These are phyloP conservation scores for Phenganax subtilis DNA, from an alignment of 92 coral and sea anemone genomes.

Conservation along the genomic window DNA sequence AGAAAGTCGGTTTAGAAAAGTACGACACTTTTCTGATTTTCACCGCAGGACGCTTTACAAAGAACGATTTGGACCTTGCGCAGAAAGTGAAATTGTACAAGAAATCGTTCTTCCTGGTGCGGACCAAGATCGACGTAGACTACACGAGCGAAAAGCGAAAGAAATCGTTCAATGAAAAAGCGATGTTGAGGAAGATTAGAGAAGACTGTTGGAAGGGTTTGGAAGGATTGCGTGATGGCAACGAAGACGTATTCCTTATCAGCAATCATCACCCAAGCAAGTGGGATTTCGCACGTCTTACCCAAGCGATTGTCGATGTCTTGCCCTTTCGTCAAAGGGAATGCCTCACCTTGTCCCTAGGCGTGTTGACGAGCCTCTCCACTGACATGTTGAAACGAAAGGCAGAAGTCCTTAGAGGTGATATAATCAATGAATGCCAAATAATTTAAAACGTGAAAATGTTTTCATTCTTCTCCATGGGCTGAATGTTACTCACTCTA, in stretches of 20 bases:
- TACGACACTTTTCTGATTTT: slow-evolving; percentile 46
- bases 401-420: slow-evolving; percentile 39
- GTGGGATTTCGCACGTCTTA: slow-evolving; percentile 56
- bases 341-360: slow-evolving; percentile 40
- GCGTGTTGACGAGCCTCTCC: slow-evolving; percentile 33
- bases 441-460: no score
- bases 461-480: no score
- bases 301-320: slow-evolving; percentile 46
- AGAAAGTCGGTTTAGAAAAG: slow-evolving; percentile 28
- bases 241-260: slow-evolving; percentile 38
- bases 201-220: slow-evolving; percentile 24
- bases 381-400: slow-evolving; percentile 37
- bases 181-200: slow-evolving; percentile 27
- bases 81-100: slow-evolving; percentile 20
- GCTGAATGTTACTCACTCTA: no score
- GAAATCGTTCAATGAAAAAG: slow-evolving; percentile 31
- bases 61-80: slow-evolving; percentile 38
- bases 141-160: slow-evolving; percentile 31
- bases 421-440: no score
- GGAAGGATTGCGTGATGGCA: neutral
- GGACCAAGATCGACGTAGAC: slow-evolving; percentile 42
- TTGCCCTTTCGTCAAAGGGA: slow-evolving; percentile 42
- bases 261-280: slow-evolving; percentile 47
- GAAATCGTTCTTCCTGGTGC: slow-evolving; percentile 46
- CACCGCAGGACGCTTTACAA: slow-evolving; percentile 41